phyloP scores from a whole-genome alignment of 1,140 invertebrate genomes.

The Oryctes rhinoceros region DNA sequence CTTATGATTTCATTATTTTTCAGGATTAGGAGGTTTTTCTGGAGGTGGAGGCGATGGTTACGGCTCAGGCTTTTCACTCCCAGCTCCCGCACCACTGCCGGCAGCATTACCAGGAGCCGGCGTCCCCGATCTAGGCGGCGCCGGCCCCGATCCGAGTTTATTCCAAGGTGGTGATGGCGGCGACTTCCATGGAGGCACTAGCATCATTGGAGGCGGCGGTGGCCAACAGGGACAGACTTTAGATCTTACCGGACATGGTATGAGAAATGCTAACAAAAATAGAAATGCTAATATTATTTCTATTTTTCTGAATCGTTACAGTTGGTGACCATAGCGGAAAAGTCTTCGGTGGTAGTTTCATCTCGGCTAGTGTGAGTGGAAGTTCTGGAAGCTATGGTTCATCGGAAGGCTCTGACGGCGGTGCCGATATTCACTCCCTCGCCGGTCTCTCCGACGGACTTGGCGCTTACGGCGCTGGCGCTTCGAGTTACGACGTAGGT shows the following conservation, averaged over 20 bases:
- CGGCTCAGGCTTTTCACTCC: background rate
- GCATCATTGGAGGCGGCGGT: constrained; percentile 15
- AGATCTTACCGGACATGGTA: constrained; percentile 26
- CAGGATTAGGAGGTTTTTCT: background rate
- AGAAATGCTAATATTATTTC: no score
- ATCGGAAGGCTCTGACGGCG: background rate
- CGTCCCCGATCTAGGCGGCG: background rate
- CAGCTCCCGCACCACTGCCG: background rate
- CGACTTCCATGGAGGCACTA: constrained; percentile 21
- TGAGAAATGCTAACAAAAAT: background rate
- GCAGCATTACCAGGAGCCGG: background rate
- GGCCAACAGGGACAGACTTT: constrained; percentile 24
- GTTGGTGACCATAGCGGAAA: constrained; percentile 8
- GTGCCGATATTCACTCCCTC: background rate
- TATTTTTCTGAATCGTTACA: no score
- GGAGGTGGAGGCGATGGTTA: background rate
- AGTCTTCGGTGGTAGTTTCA: constrained; percentile 16
- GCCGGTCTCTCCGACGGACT: background rate
- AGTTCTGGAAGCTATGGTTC: background rate
- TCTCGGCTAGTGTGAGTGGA: constrained; percentile 18
- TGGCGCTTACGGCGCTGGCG: background rate
- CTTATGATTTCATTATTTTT: background rate
- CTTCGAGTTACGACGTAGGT: constrained; percentile 2
- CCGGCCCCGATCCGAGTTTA: constrained; percentile 4
- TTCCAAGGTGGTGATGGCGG: constrained; percentile 8